phyloP scores from a whole-genome alignment of 1,140 invertebrate species.

The Ceratitis capitata region DNA sequence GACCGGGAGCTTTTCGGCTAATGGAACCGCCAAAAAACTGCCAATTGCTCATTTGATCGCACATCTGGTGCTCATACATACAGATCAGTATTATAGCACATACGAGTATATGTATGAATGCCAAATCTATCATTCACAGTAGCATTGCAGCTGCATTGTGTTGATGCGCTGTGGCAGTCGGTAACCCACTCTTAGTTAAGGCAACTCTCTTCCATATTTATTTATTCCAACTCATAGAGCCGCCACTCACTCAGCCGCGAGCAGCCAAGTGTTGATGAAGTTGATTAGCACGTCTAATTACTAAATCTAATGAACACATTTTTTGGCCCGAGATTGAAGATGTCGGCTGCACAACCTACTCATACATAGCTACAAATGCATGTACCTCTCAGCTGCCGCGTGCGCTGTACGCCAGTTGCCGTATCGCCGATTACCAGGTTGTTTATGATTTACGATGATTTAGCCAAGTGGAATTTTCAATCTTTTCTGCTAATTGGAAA shows the following conservation, averaged over 20 bases:
- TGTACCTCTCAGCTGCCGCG: neutral
- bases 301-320: slow-evolving; percentile 27
- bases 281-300: slow-evolving; percentile 32
- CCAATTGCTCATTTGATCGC: neutral
- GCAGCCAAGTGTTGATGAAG: neutral
- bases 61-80: too few relatives aligned
- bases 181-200: too few relatives aligned
- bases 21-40: neutral
- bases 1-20: neutral
- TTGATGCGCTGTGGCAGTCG: too few relatives aligned
- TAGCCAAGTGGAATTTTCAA: slow-evolving; percentile 3
- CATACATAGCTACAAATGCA: too few relatives aligned
- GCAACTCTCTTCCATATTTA: too few relatives aligned
- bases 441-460: neutral
- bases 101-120: neutral
- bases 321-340: neutral
- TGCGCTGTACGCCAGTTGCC: neutral
- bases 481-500: slow-evolving; percentile 4
- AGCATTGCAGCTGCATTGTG: neutral
- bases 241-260: neutral
- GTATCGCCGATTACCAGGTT: neutral
- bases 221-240: neutral
- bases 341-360: too few relatives aligned
- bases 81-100: neutral
- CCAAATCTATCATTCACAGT: too few relatives aligned